These are phyloP conservation scores for Redunca redunca DNA, from an alignment of 2,113 vertebrate genomes.

Conservation along the genomic window DNA sequence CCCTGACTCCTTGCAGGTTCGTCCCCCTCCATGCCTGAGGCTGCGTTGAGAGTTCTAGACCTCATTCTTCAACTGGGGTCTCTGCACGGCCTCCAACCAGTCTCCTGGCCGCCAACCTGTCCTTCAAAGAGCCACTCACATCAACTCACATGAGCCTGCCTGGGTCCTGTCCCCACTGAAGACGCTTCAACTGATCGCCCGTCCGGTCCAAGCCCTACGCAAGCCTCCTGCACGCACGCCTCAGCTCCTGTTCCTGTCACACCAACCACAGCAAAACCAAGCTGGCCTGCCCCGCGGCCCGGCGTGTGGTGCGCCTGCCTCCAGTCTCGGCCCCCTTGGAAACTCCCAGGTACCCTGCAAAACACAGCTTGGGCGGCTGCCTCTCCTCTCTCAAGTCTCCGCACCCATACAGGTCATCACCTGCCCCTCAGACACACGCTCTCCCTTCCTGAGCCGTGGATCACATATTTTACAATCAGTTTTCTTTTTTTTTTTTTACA, in stretches of 20 bases:
- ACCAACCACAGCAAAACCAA: not conserved
- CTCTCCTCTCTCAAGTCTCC: not conserved
- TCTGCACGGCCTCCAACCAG: not conserved
- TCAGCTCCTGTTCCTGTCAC: not conserved
- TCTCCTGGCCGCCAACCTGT: not conserved
- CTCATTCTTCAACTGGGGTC: not conserved
- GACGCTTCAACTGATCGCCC: not conserved
- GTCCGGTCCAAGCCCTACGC: not conserved
- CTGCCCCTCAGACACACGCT: not conserved
- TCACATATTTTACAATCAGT: not conserved
- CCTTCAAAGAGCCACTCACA: not conserved
- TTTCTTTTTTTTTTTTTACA: not conserved
- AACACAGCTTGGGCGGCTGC: not conserved
- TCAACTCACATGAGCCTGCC: not conserved
- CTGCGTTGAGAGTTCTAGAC: not conserved
- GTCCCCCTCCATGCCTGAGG: constrained; percentile 11
- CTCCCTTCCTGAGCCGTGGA: not conserved
- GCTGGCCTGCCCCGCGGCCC: too few relatives aligned
- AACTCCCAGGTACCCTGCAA: not conserved
- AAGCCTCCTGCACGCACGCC: not conserved
- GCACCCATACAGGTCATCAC: not conserved
- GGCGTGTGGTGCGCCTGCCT: not conserved
- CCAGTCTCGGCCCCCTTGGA: not conserved
- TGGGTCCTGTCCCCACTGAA: not conserved
- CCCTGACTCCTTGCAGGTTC: not conserved